phyloP scores from a whole-genome alignment of 2,797 vertebrate genomes.

The Leptoclinus maculatus region DNA sequence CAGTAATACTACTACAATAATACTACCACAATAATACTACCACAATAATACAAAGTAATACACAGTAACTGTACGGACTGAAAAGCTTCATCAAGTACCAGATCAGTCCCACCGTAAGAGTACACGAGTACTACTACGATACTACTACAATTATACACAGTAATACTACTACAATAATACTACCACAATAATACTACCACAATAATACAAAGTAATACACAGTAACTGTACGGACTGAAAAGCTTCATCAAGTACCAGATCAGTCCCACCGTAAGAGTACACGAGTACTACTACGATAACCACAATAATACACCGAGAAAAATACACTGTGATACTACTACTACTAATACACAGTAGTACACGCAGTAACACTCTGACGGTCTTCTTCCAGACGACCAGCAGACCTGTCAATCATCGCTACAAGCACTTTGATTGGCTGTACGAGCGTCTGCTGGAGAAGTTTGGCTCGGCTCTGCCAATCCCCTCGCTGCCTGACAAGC shows the following conservation, averaged over 20 bases:
- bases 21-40: not conserved
- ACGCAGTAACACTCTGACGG: not conserved
- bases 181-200: not conserved
- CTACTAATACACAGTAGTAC: not conserved
- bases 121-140: not conserved
- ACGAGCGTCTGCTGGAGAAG: conserved; percentile 92
- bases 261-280: conserved; percentile 87
- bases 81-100: conserved; percentile 97
- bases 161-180: not conserved
- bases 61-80: conserved; percentile 89
- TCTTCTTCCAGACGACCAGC: conserved; percentile 86
- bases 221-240: conserved; percentile 94
- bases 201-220: too few species aligned
- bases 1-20: not conserved
- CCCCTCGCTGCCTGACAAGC: conserved; percentile 92
- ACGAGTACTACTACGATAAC: not conserved
- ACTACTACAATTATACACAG: too few species aligned
- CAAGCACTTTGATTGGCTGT: conserved; percentile 96
- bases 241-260: conserved; percentile 95
- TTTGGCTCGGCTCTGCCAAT: conserved; percentile 91
- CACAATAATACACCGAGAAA: not conserved
- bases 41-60: not conserved
- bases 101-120: conserved; percentile 89
- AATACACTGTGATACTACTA: not conserved
- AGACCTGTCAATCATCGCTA: conserved; percentile 94